Conservation (phyloP, 2,888 invertebrate genomes). For the Eurois occulta region DNA sequence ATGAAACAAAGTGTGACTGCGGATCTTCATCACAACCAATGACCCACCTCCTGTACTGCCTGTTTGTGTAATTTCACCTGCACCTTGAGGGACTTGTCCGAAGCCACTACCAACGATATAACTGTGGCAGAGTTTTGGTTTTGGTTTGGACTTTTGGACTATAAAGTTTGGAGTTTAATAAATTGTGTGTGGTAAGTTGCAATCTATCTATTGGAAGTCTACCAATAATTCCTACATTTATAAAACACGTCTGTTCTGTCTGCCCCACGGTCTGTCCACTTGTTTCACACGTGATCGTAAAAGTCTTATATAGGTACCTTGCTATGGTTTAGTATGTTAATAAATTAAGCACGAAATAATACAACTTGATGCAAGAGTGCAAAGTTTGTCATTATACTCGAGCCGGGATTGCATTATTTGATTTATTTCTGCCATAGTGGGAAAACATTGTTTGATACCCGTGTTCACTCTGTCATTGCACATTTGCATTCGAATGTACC, state of each 20-base stretch:
- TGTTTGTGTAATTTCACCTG: neutral
- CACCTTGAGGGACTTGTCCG: neutral
- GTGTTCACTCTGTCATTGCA: neutral
- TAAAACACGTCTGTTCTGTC: slow-evolving; percentile 4
- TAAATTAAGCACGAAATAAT: neutral
- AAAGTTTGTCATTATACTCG: neutral
- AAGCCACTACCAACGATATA: neutral
- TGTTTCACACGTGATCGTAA: slow-evolving; percentile 9
- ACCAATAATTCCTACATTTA: slow-evolving; percentile 25
- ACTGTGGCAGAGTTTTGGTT: neutral
- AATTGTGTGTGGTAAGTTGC: neutral
- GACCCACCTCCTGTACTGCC: neutral
- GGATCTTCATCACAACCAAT: neutral
- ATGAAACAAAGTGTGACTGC: neutral
- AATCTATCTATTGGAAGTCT: slow-evolving; percentile 14
- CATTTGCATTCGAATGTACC: neutral
- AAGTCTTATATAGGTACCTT: neutral
- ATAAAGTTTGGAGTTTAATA: neutral
- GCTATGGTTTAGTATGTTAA: neutral
- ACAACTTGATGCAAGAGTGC: neutral
- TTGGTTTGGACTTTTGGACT: too few relatives aligned
- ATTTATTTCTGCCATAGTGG: neutral
- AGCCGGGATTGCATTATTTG: neutral
- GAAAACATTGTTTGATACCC: neutral
- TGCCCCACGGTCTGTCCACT: slow-evolving; percentile 14